Evolutionary conservation across 64 coral and sea anemone genomes (phyloP).

Genomic region (Stichodactyla mertensii): DNA sequence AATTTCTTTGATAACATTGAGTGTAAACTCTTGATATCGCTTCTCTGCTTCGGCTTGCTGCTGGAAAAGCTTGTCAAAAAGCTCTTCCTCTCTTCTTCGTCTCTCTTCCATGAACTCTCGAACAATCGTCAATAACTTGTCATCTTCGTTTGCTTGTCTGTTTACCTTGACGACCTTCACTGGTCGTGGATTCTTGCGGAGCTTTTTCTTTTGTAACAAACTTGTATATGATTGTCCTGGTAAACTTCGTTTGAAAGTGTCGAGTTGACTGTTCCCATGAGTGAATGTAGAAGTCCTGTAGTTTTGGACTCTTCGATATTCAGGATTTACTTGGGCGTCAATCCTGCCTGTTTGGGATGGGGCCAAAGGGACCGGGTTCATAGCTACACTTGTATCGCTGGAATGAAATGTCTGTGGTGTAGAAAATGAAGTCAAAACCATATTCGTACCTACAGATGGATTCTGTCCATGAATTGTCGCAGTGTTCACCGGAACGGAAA

Average conservation of each 20-base stretch:
- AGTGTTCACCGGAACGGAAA: not conserved
- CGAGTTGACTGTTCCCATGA: not conserved
- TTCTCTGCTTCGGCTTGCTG: constrained; percentile 76
- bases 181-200: constrained; percentile 54
- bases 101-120: constrained; percentile 87
- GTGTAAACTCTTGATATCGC: constrained; percentile 83
- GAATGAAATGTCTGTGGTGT: not conserved
- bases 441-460: not conserved
- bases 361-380: not conserved
- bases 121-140: constrained; percentile 58
- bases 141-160: constrained; percentile 39
- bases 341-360: not conserved
- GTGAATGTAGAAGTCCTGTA: not conserved
- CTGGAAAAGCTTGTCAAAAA: constrained; percentile 79
- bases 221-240: not conserved
- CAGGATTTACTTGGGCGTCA: not conserved
- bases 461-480: not conserved
- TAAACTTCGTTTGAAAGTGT: not conserved
- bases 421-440: not conserved
- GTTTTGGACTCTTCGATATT: not conserved
- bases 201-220: constrained; percentile 39
- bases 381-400: not conserved
- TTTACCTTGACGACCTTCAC: constrained; percentile 40
- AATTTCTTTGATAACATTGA: constrained; percentile 85
- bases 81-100: constrained; percentile 71